A percentile compares a stretch with the other conserved stretches of the same genome.
These are phyloP conservation scores for Theocolax elegans DNA, from an alignment of 1,140 invertebrate genomes.

Conservation along the genomic window DNA sequence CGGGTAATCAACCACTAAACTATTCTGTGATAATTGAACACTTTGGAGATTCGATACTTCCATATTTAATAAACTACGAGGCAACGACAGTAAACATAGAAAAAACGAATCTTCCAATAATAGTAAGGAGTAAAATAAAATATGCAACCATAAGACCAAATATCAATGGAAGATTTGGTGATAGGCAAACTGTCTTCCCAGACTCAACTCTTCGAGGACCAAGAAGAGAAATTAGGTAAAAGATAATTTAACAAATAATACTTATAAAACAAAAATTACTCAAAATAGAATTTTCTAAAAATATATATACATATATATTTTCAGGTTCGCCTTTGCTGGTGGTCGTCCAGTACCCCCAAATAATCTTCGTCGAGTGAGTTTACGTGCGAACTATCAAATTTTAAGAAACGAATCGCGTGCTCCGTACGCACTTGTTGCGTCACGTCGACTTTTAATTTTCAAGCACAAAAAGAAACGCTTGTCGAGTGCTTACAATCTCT, in stretches of 20 bases:
- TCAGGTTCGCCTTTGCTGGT: conserved; percentile 64
- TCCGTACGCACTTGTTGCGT: conserved; percentile 59
- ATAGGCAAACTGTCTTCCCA: conserved; percentile 60
- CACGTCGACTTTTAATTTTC: conserved; percentile 58
- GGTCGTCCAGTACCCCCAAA: conserved; percentile 61
- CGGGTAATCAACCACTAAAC: conserved; percentile 53
- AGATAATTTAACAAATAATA: neutral
- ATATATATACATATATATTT: too few relatives aligned
- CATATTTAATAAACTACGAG: conserved; percentile 53
- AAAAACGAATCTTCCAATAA: conserved; percentile 57
- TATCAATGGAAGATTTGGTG: conserved; percentile 48
- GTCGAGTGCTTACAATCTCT: conserved; percentile 55
- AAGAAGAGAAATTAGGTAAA: conserved; percentile 62
- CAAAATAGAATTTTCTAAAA: conserved; percentile 33
- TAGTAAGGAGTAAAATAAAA: conserved; percentile 62
- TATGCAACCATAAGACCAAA: conserved; percentile 56
- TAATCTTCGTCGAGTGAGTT: conserved; percentile 59
- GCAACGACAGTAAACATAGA: conserved; percentile 35
- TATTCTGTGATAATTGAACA: conserved; percentile 55
- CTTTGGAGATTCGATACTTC: conserved; percentile 63
- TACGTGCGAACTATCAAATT: conserved; percentile 64
- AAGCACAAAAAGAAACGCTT: conserved; percentile 59
- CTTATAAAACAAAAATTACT: neutral
- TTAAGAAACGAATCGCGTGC: conserved; percentile 60
- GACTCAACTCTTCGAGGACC: conserved; percentile 60